Evolutionary conservation across 2,797 vertebrate genomes (phyloP), one percentile per base, ranked within the genome.

Genomic region (Cryptoblepharus egeriae): DNA sequence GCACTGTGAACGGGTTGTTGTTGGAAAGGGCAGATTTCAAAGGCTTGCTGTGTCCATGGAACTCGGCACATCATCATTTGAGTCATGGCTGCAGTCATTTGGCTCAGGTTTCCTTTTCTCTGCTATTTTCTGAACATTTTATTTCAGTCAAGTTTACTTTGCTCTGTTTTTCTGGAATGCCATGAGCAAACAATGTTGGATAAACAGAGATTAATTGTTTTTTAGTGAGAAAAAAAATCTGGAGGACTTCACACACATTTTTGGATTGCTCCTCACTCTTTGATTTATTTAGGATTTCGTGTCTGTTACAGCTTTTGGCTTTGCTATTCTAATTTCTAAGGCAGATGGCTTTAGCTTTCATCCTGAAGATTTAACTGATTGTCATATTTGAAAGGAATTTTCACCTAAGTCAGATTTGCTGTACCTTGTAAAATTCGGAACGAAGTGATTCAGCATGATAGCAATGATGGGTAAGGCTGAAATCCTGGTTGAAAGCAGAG

Each of bases 171-270:
- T 67, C 32, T 81, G 71, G 79, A 81, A 65, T 42, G 45, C 26
- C 65, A 3, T 57, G 61, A 55, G 30, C 28, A 65, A 42, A 81
- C 74, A 65, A 57, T 57, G 71, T 75, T 74, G 79, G 60, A 55
- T 26, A 57, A 28, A 30, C 28, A 81, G 45, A 65, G n/a, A 45
- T 65, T 65, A 61, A 81, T 81, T 57, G 45, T 81, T 81, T 74
- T 73, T 4, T 5, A 30, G 45, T 30, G 37, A 32, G 71, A 1
- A 9, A 45, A 80, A 61, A 55, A 74, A 65, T 57, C 49, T 81
- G 71, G 61, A 73, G 60, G 57, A 45, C 61, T 35, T 81, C 71
- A 57, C 49, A 74, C 72, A 75, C 42, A 68, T 75, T 82, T 76
- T 67, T 76, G 22, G 42, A 61, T 76, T 32, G 74, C 73, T 67